Base-by-base conservation (phyloP, 2,888 invertebrate species). In the Aspidiotus rigidus region DNA sequence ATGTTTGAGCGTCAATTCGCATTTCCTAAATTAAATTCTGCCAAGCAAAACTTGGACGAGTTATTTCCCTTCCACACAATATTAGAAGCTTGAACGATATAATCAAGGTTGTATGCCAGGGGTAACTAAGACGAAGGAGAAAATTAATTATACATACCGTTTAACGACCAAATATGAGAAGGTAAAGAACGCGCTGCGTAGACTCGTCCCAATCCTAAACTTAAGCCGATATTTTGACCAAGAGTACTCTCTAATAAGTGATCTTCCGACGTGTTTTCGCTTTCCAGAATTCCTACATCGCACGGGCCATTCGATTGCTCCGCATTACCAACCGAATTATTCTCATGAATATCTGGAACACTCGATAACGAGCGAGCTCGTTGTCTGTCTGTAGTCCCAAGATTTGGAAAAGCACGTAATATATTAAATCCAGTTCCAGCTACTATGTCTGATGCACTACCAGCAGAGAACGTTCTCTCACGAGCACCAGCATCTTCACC, bases 131-230 rank as follows among this genome's bases (percentile, higher is more conserved):
- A 59, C 59, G 8, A 16, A 5, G 44, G 7, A 7, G 39, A 53
- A 28, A 55, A 28, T 55, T 54, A 11, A 7, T 66, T 39, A 39
- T 41, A 73, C 74, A 71, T 72, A 75, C 75, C 92, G 79, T 93
- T 91, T 76, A 92, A 83, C 75, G 92, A 90, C 90, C 91, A 92
- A 82, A 93, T 90, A 80, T 92, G 92, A 75, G 91, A 90, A 77
- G 92, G 92, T 81, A 92, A 82, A 75, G 91, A 92, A 79, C 92
- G 91, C 75, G 92, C 90, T 7, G 72, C 64, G 77, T 90, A 91
- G 49, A 91, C 90, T 73, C 90, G 82, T 71, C 90, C 88, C 62
- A 88, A 82, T 71, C 90, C 88, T 64, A 88, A 82, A 70, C 86
- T 84, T 73, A 86, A 80, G 72, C 79, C 79, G 42, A 80, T 79